Base-by-base conservation (phyloP, 1,140 invertebrate genomes). In the Luehdorfia chinensis region DNA sequence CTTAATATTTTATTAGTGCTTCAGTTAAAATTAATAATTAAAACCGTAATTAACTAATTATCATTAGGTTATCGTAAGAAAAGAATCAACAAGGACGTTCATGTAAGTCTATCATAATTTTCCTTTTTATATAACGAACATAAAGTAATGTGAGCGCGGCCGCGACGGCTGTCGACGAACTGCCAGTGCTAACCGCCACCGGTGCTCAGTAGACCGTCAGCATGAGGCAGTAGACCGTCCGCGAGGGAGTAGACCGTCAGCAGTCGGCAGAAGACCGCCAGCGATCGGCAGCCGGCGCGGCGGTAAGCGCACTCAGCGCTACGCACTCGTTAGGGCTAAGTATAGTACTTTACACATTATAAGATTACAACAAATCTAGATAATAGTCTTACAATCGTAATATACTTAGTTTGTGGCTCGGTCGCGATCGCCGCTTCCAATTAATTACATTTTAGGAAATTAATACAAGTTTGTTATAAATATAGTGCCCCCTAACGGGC, bases 21-120 rank as follows among this genome's bases (percentile, higher is more conserved):
- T 78, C 71, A 64, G 69, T 85, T 84, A 84, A 77, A 85, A 84
- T 87, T 85, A 88, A 79, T 84, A 76, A 84, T 87, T 87, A 77
- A 81, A 87, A 88, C 87, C 87, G 87, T 88, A 88, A 88, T 88
- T 87, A 88, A 88, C 87, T 88, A 88, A 88, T 88, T 88, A 88
- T 87, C 79, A 86, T 87, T 87, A 87, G 78, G 74, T 83, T 72
- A 66, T 72, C 45, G 58, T 68, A 69, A 67, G 59, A 67, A 64
- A 77, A 75, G 68, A 84, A 76, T 76, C 59, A 85, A 74, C 68
- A 76, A 87, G 84, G 84, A 87, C 80, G 72, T 71, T 68, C 69
- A 59, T 69, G 68, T 77, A 83, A 75, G 75, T 87, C 84, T 88
- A 88, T 87, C 83, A 87, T 88, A 88, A 87, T 86, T 87, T 87